Conservation (phyloP, 2,113 vertebrate species). For the Microtus pennsylvanicus region DNA sequence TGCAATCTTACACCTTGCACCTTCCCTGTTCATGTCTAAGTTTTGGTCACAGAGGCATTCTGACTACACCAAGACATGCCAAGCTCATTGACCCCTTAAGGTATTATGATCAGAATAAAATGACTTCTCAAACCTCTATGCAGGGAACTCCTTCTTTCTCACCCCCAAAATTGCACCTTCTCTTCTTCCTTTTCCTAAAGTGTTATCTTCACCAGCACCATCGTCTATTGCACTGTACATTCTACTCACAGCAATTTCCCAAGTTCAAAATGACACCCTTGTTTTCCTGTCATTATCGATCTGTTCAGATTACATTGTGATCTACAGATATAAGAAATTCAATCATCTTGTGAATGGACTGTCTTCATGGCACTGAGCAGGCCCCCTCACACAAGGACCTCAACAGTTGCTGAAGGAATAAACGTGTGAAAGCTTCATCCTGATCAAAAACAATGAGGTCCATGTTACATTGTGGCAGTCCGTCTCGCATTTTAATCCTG, state of each 20-base stretch:
- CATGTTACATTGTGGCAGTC: background rate
- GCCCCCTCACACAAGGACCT: background rate
- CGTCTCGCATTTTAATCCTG: background rate
- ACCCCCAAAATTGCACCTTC: background rate
- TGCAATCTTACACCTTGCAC: background rate
- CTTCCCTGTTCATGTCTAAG: background rate
- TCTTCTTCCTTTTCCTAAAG: background rate
- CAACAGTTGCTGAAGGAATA: background rate
- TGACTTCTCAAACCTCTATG: background rate
- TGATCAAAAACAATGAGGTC: background rate
- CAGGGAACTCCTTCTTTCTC: background rate
- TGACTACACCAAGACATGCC: background rate
- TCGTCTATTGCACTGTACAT: background rate
- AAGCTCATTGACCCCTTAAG: background rate
- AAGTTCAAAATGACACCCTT: conserved; percentile 20
- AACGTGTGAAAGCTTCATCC: background rate
- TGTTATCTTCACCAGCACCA: background rate
- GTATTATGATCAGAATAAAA: background rate
- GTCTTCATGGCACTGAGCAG: background rate
- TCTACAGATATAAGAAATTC: background rate
- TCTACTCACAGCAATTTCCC: background rate
- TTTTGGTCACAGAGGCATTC: background rate
- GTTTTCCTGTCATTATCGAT: background rate
- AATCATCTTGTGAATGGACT: background rate
- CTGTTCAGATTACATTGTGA: background rate